A percentile compares a stretch with the other conserved stretches of the same genome.
Conservation (phyloP, 2,797 vertebrate species). For the Alca torda region DNA sequence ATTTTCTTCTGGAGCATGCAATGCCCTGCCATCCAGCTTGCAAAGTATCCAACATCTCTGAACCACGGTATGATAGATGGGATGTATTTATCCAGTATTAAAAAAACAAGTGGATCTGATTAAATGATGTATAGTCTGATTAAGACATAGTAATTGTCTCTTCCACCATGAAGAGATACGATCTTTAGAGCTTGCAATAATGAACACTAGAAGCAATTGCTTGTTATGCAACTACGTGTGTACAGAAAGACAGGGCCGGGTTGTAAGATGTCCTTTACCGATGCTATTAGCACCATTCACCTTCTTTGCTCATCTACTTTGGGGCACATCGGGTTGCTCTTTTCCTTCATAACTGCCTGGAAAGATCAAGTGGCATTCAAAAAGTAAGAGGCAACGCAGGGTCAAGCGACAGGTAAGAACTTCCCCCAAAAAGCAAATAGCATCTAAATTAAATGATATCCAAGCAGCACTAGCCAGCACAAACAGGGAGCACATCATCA, state of each 20-base stretch:
- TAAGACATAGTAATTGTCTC: constrained; percentile 20
- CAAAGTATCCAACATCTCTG: background rate
- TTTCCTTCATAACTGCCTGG: background rate
- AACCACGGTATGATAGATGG: background rate
- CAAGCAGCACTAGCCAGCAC: background rate
- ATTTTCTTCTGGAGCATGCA: background rate
- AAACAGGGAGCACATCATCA: background rate
- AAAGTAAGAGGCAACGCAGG: background rate
- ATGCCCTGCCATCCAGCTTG: background rate
- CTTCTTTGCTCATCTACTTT: background rate
- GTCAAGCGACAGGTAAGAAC: background rate
- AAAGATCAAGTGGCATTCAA: background rate
- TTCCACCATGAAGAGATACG: background rate
- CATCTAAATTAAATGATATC: background rate
- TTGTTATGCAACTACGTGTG: accelerated
- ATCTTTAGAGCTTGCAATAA: background rate
- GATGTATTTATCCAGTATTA: constrained; percentile 26
- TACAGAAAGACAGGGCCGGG: background rate
- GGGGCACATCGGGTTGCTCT: accelerated
- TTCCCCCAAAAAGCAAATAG: background rate
- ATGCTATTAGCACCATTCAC: background rate
- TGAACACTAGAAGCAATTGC: background rate
- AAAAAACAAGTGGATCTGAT: constrained; percentile 36
- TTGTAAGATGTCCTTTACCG: background rate
- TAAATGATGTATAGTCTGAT: constrained; percentile 27